Conservation (phyloP, 2,888 invertebrate species). For the Ctena decussata region DNA sequence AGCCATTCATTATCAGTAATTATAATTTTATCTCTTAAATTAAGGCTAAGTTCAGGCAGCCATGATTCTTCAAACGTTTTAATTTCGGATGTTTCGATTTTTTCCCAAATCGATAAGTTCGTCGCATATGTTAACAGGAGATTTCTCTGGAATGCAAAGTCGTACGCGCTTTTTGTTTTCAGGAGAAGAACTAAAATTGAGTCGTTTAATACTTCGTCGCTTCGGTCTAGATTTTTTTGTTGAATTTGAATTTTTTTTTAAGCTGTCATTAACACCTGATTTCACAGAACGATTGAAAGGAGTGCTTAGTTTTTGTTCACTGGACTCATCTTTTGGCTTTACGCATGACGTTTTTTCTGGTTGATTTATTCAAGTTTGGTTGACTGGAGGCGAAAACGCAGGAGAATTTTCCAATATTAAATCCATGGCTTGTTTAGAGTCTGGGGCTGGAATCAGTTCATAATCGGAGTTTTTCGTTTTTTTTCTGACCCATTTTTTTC, state of each 20-base stretch:
- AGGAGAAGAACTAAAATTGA: not conserved
- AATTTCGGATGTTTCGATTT: not conserved
- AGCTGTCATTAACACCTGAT: too few species aligned
- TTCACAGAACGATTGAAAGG: too few species aligned
- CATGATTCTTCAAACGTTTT: not conserved
- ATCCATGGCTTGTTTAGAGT: not conserved
- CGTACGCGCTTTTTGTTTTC: not conserved
- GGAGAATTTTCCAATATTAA: not conserved
- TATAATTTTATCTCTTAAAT: not conserved
- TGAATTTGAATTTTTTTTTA: not conserved
- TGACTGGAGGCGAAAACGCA: not conserved
- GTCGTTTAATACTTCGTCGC: not conserved
- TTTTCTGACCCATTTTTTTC: slow-evolving; percentile 1
- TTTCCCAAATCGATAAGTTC: not conserved
- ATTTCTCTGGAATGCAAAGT: not conserved
- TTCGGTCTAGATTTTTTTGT: not conserved
- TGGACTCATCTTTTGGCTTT: too few species aligned
- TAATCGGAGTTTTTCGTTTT: not conserved
- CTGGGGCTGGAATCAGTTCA: not conserved
- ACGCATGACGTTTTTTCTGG: too few species aligned
- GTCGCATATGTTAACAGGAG: not conserved
- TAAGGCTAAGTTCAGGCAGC: not conserved
- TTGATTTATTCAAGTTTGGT: too few species aligned
- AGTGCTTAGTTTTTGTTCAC: too few species aligned
- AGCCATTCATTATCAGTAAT: slow-evolving; percentile 3